Evolutionary conservation across 2,797 vertebrate species (phyloP).

Genomic region (Girardinus metallicus): DNA sequence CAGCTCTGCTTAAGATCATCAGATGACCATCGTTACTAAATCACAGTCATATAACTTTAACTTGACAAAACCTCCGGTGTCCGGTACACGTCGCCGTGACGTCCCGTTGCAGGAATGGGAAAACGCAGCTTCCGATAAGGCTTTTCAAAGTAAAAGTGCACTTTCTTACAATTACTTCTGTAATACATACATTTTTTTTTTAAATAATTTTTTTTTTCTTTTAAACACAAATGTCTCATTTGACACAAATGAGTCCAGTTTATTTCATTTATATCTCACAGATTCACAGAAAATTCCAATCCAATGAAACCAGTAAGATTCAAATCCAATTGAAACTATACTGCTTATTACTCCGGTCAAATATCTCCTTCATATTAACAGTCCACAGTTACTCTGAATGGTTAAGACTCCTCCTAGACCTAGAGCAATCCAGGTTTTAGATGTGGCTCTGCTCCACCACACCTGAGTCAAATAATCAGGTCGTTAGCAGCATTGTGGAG

Average conservation of each 20-base stretch:
- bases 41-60: background rate
- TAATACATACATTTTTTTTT: background rate
- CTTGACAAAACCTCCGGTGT: background rate
- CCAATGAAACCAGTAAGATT: background rate
- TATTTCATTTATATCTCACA: background rate
- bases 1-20: background rate
- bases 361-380: background rate
- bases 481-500: too few species aligned
- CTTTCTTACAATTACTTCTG: background rate
- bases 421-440: background rate
- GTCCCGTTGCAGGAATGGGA: background rate
- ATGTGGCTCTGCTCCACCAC: background rate
- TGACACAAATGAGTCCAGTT: background rate
- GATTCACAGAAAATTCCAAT: background rate
- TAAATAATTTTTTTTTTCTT: too few species aligned
- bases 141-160: background rate
- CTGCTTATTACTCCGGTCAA: background rate
- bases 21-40: background rate
- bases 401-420: too few species aligned
- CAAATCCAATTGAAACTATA: background rate
- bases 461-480: too few species aligned
- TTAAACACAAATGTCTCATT: background rate
- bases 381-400: too few species aligned
- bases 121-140: constrained; percentile 21
- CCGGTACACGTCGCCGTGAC: background rate